phyloP scores from a whole-genome alignment of 2,113 vertebrate species.

The Thalassarche chlororhynchos region DNA sequence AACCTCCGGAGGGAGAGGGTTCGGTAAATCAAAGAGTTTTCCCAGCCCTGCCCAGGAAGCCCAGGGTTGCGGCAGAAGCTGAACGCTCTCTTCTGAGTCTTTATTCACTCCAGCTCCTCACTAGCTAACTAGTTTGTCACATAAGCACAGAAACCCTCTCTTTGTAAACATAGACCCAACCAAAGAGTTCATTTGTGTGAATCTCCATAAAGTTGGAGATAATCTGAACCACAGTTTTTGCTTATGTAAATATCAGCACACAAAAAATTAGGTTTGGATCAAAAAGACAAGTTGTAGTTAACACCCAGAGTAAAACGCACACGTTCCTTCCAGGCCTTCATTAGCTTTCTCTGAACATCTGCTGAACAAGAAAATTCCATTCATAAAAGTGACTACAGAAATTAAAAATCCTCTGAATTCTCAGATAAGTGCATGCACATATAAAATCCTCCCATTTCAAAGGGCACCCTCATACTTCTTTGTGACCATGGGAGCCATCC shows the following conservation, averaged over 20 bases:
- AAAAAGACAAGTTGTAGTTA: neutral
- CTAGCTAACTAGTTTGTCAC: neutral
- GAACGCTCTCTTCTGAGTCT: neutral
- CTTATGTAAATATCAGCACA: slow-evolving; percentile 17
- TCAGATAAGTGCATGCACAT: neutral
- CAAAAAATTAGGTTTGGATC: neutral
- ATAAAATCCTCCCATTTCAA: neutral
- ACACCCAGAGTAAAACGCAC: neutral
- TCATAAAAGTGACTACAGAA: neutral
- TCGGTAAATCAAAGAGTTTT: neutral
- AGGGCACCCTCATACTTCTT: neutral
- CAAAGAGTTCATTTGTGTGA: neutral
- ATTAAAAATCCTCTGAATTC: neutral
- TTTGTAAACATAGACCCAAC: neutral
- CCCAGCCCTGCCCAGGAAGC: neutral
- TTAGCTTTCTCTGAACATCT: neutral
- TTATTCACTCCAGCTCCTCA: neutral
- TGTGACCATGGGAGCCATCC: neutral
- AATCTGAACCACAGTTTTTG: neutral
- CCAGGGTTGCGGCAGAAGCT: accelerated
- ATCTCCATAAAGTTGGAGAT: neutral
- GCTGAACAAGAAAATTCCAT: neutral
- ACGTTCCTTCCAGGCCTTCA: neutral
- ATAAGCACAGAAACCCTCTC: neutral
- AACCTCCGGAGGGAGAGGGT: neutral